Evolutionary conservation across 2,113 vertebrate genomes (phyloP).

Genomic region (Urocolius indicus): DNA sequence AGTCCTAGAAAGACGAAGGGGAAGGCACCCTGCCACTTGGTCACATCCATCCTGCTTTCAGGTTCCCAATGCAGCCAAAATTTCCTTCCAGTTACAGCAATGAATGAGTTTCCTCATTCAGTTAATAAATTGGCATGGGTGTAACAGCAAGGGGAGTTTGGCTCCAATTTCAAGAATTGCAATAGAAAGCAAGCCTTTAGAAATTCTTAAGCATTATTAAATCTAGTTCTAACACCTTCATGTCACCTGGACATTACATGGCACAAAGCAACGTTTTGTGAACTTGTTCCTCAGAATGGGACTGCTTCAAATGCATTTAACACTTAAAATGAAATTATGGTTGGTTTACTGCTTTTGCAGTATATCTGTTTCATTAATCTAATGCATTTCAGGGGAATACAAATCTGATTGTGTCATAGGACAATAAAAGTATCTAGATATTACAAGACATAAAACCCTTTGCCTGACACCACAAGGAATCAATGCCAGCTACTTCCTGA

Average conservation of each 20-base stretch:
- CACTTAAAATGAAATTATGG: background rate
- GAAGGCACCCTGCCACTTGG: accelerated
- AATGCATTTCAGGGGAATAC: background rate
- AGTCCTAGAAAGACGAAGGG: background rate
- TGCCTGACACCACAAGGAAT: background rate
- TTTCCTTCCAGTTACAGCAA: background rate
- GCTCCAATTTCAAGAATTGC: background rate
- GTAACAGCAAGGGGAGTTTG: background rate
- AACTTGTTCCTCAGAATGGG: background rate
- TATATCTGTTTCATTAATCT: background rate
- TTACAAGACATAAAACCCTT: background rate
- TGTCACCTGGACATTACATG: background rate
- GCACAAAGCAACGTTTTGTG: background rate
- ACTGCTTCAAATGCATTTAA: background rate
- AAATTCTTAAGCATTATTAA: background rate
- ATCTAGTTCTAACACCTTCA: background rate
- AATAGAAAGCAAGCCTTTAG: background rate
- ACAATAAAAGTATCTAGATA: background rate
- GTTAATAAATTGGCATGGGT: background rate
- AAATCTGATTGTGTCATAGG: background rate
- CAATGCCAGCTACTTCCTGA: background rate
- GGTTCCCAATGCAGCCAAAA: background rate
- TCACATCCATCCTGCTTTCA: background rate
- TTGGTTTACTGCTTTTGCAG: background rate
- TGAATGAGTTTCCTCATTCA: background rate